These are phyloP conservation scores for Smithornis capensis DNA, from an alignment of 2,113 vertebrate species.

Conservation along the genomic window DNA sequence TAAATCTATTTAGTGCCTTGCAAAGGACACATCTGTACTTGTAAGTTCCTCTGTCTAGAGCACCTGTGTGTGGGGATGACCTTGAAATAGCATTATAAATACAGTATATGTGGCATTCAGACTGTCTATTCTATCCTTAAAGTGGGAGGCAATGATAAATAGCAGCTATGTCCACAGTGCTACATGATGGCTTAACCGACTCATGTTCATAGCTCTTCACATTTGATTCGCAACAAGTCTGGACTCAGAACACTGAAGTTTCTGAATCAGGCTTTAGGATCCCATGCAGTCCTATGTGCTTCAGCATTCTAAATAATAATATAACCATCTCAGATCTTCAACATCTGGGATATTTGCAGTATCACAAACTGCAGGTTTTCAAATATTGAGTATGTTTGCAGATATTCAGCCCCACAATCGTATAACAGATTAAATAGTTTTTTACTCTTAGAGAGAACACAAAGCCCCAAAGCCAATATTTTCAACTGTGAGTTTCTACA, in stretches of 20 bases:
- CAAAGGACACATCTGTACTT: neutral
- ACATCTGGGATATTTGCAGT: neutral
- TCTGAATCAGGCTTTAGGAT: neutral
- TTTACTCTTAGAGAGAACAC: neutral
- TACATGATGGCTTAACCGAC: constrained; percentile 2
- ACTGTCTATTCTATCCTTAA: constrained; percentile 6
- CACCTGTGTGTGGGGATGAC: constrained; percentile 24
- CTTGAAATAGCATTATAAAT: constrained; percentile 47
- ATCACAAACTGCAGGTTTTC: neutral
- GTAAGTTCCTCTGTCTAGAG: neutral
- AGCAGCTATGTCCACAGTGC: constrained; percentile 1
- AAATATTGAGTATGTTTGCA: neutral
- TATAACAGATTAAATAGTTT: neutral
- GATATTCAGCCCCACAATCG: neutral
- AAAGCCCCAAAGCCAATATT: neutral
- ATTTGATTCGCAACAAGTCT: constrained; percentile 8
- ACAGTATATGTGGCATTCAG: constrained; percentile 8
- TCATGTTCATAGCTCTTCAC: neutral
- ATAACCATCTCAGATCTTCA: neutral
- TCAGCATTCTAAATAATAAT: neutral
- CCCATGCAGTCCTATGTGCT: neutral
- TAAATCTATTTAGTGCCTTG: neutral
- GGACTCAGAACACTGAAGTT: neutral
- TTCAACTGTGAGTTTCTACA: neutral
- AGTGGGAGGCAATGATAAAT: constrained; percentile 19